Percentiles rank a stretch among this genome's conserved stretches.
These are phyloP conservation scores for Toxotes chatareus DNA, from an alignment of 2,113 vertebrate species.

Conservation along the genomic window DNA sequence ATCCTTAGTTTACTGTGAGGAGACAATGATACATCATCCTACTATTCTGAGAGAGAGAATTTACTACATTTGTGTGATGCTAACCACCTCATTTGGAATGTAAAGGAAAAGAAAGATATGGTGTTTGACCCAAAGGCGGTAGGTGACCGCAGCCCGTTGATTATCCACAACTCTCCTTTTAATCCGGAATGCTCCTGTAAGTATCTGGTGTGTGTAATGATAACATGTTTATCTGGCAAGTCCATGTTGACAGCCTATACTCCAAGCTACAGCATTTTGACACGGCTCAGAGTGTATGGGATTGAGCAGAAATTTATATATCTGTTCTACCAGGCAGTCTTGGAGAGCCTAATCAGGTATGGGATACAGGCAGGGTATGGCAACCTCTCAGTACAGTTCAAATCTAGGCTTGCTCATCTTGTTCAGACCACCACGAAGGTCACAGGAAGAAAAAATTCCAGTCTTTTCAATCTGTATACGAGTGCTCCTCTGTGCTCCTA, in stretches of 20 bases:
- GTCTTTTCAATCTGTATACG: too few relatives aligned
- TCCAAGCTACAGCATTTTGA: too few relatives aligned
- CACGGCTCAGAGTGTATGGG: too few relatives aligned
- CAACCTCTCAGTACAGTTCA: not conserved
- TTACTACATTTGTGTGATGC: not conserved
- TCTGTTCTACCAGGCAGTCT: too few relatives aligned
- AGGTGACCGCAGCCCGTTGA: too few relatives aligned
- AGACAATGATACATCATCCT: not conserved
- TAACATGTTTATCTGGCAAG: too few relatives aligned
- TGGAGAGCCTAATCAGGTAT: too few relatives aligned
- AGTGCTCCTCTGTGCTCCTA: too few relatives aligned
- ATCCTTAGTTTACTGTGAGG: not conserved
- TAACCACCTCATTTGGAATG: not conserved
- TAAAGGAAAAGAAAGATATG: not conserved
- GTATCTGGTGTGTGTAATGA: not conserved
- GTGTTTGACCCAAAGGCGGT: not conserved
- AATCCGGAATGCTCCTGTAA: not conserved
- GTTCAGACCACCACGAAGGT: not conserved
- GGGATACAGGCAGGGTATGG: not conserved
- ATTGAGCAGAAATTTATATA: too few relatives aligned
- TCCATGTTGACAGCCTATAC: not conserved
- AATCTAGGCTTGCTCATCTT: not conserved
- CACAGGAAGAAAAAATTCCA: too few relatives aligned
- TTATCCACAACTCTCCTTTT: not conserved
- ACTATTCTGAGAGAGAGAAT: not conserved